Percentiles rank a stretch among this genome's conserved stretches.
These are phyloP conservation scores for Channallabes apus DNA, from an alignment of 2,797 vertebrate species.

Conservation along the genomic window DNA sequence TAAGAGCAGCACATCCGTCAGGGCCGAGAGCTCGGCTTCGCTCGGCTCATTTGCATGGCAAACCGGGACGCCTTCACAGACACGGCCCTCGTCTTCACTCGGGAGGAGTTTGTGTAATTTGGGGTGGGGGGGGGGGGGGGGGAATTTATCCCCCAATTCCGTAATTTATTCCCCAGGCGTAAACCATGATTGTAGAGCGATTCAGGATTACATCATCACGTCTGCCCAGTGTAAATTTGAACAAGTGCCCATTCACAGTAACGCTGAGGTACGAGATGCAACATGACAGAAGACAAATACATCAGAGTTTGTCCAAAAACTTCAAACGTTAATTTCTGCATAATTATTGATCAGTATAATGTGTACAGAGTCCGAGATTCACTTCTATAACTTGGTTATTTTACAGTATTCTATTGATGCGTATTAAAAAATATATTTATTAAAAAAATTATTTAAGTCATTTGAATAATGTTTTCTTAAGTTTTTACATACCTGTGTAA, in stretches of 20 bases:
- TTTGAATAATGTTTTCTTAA: no score
- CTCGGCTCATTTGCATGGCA: slow-evolving; percentile 46
- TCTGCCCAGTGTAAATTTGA: background rate
- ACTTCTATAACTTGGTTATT: background rate
- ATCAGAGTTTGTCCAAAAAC: background rate
- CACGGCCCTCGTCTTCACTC: background rate
- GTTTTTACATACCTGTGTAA: no score
- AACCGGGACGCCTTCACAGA: slow-evolving; percentile 34
- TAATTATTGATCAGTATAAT: background rate
- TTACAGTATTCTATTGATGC: background rate
- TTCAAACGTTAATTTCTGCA: background rate
- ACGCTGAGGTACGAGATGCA: background rate
- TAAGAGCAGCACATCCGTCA: slow-evolving; percentile 37
- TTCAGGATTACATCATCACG: background rate
- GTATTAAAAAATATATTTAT: background rate
- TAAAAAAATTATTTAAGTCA: no score
- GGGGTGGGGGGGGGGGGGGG: background rate
- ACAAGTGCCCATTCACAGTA: background rate
- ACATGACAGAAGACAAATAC: background rate
- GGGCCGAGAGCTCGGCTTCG: slow-evolving; percentile 29
- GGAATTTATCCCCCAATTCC: background rate
- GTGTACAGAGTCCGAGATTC: background rate
- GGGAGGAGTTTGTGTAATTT: background rate
- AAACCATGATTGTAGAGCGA: background rate
- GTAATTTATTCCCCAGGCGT: background rate